Evolutionary conservation across 2,797 vertebrate species (phyloP), one percentile per base, ranked within the genome.

Genomic region (Argyrosomus regius): DNA sequence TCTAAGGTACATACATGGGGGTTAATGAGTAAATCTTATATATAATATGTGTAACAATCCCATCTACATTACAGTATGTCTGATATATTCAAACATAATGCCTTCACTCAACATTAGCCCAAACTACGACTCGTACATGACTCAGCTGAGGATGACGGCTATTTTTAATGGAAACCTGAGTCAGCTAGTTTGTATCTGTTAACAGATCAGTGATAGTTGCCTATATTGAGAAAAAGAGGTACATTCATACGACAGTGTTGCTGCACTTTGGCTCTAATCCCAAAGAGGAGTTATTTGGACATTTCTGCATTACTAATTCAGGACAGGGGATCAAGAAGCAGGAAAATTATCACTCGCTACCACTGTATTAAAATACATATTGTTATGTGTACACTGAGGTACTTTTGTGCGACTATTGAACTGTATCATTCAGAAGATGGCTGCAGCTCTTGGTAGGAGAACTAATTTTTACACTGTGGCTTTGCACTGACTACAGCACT

Each of bases 401-500:
- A 89, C 87, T 80, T 75, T 73, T 75, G 72, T 87, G 83, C 31
- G 48, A 85, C 77, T 78, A 17, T 76, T 75, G 53, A 85, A 81
- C 78, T 90, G 78, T 69, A 71, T 87, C 67, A 66, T 62, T 71
- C 24, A 24, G 62, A 83, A 70, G 72, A 78, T 77, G 53, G 71
- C 80, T 89, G 70, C 75, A 88, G 87, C 68, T 85, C 75, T 82
- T 77, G 69, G 77, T 80, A 85, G 77, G 68, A 80, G 75, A 89
- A 82, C 83, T 70, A 41, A 89, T 87, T 88, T 39, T 90, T 77
- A 89, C 89, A 88, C 84, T 89, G 84, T 94, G 91, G 92, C 90
- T 93, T 93, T 95, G 94, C 93, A 95, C 93, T 94, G 94, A 94
- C 84, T 85, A 87, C 83, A 93, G 92, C 92, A 94, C 92, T 93